Percentiles rank a stretch among this genome's conserved stretches.
Evolutionary conservation across 1,140 invertebrate species (phyloP).

Genomic region (Trinorchestia longiramus): DNA sequence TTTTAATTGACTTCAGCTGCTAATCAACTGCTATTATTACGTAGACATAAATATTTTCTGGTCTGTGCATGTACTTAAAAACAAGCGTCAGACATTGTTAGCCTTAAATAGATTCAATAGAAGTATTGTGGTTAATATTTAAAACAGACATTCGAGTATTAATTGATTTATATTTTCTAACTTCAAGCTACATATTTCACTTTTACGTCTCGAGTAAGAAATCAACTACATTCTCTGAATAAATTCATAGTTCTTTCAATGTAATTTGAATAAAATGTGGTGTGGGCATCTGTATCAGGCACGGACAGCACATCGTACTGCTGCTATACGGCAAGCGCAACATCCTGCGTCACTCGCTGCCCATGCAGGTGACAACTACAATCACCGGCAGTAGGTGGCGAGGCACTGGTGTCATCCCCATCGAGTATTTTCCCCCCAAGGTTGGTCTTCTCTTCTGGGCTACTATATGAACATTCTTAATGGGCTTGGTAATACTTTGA

Average conservation of each 20-base stretch:
- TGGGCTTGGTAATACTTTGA: too few species aligned
- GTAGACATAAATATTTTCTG: too few species aligned
- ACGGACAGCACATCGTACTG: slow-evolving; percentile 71
- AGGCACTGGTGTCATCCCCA: slow-evolving; percentile 70
- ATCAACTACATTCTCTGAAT: not conserved
- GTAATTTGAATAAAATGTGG: not conserved
- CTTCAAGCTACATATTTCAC: not conserved
- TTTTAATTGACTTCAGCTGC: too few species aligned
- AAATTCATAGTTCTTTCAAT: not conserved
- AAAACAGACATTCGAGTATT: not conserved
- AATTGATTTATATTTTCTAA: not conserved
- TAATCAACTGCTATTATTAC: too few species aligned
- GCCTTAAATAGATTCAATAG: not conserved
- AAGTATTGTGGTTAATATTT: not conserved
- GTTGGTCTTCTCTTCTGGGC: slow-evolving; percentile 65
- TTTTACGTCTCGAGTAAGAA: not conserved
- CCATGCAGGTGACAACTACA: slow-evolving; percentile 66
- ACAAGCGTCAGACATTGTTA: not conserved
- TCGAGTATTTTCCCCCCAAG: slow-evolving; percentile 70
- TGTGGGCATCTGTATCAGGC: not conserved
- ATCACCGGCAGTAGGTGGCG: slow-evolving; percentile 68
- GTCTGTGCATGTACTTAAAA: not conserved
- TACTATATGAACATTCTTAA: not conserved
- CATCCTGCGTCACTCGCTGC: slow-evolving; percentile 69
- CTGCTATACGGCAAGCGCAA: slow-evolving; percentile 71